Evolutionary conservation across 2,113 vertebrate genomes (phyloP), one percentile per base, ranked within the genome.

Genomic region (Halcyon malimbica): DNA sequence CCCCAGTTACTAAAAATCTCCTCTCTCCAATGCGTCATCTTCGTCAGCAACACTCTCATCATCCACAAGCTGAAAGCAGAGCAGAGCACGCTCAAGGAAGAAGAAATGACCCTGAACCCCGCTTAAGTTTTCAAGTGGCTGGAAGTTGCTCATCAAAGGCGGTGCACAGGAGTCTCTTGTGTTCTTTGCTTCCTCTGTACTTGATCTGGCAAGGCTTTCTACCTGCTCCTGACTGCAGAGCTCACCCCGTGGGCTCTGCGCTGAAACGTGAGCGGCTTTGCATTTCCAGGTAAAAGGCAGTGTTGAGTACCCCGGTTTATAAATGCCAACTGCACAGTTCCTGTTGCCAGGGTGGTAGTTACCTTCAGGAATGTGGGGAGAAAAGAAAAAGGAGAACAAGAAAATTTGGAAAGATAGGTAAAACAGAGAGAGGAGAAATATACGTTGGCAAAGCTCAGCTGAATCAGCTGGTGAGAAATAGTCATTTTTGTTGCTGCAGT

Each of bases 1-100:
- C 87, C 73, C 83, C 87, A 89, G 94, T 97, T 93, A 88, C 94
- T 96, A 90, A 89, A 89, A 84, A 84, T 86, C 77, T 89, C 24
- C 70, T 96, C 68, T 93, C 56, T 53, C 33, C 0, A 1, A 31
- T 64, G 67, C 5, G 16, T 92, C 83, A 74, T 60, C 33, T 6
- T 42, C 5, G 1, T 35, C 70, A 68, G 39, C 79, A 73, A 37
- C 2, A 2, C 60, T 90, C 73, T 94, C 62, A 19, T 82, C 35
- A 13, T 76, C 68, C 0, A 1, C 7, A 0, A 67, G 53, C 81
- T 87, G 62, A n/a, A 54, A 81, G 41, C 87, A 82, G 62, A 87
- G 76, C 41, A 42, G 28, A 82, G 39, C 53, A 25, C 13, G 2
- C 63, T 57, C 2, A 1, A 46, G 39, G 79, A 59, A 62, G 57